These are phyloP conservation scores for Neotoma lepida DNA, from an alignment of 2,113 vertebrate genomes.

Conservation along the genomic window DNA sequence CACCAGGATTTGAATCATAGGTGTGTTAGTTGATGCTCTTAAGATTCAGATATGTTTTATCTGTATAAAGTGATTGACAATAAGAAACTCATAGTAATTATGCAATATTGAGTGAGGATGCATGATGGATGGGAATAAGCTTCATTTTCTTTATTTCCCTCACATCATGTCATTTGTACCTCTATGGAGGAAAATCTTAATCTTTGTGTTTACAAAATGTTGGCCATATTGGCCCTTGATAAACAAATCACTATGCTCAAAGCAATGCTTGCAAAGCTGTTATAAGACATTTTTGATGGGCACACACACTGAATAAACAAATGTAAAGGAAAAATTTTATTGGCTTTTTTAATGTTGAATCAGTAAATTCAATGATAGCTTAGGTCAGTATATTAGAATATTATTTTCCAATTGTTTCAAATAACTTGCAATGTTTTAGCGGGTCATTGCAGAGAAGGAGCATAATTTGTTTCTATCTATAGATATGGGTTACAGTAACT, in stretches of 20 bases:
- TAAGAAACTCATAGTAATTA: neutral
- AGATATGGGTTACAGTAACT: neutral
- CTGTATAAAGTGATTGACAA: neutral
- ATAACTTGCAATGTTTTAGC: neutral
- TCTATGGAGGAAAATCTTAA: neutral
- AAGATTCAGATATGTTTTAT: neutral
- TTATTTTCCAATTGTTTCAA: neutral
- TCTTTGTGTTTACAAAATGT: conserved; percentile 30
- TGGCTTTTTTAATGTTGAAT: neutral
- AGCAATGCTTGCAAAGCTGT: neutral
- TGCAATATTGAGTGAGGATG: neutral
- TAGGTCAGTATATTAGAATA: neutral
- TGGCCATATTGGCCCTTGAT: neutral
- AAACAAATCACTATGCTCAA: conserved; percentile 5
- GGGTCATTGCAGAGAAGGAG: neutral
- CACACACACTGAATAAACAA: neutral
- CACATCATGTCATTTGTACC: neutral
- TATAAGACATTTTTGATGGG: neutral
- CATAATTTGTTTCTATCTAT: neutral
- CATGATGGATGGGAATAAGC: neutral
- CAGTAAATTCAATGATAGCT: neutral
- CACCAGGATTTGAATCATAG: too few relatives aligned
- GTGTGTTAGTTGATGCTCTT: neutral
- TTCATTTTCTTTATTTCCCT: neutral
- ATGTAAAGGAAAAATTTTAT: neutral